Conservation (phyloP, 92 coral and sea anemone species). For the Heteractis magnifica region DNA sequence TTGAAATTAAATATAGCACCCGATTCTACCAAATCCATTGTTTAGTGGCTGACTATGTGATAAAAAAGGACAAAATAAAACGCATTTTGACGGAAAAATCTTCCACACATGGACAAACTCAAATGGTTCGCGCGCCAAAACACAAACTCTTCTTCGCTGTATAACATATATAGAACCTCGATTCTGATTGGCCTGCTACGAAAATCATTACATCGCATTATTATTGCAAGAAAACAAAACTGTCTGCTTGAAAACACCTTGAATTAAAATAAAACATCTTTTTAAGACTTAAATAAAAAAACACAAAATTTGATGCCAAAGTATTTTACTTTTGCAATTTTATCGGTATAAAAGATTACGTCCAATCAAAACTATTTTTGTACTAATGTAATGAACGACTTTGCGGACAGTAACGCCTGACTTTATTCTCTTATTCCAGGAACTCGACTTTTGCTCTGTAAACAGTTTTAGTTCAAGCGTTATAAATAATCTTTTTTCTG, state of each 20-base stretch:
- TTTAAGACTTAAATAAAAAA: not conserved
- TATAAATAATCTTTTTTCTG: not conserved
- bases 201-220: not conserved
- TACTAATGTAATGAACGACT: not conserved
- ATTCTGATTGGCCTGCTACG: constrained; percentile 15
- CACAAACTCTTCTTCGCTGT: not conserved
- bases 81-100: constrained; percentile 9
- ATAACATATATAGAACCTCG: constrained; percentile 8
- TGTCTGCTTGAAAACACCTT: not conserved
- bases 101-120: not conserved
- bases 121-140: constrained; percentile 42
- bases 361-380: constrained; percentile 3
- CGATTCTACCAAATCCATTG: constrained; percentile 39
- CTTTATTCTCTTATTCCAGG: not conserved
- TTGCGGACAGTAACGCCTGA: not conserved
- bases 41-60: not conserved
- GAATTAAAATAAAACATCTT: not conserved
- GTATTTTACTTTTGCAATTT: not conserved
- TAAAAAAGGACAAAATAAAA: not conserved
- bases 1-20: constrained; percentile 42
- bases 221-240: not conserved
- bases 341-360: not conserved
- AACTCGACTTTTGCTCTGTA: not conserved
- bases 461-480: not conserved
- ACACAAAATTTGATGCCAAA: not conserved